phyloP scores from a whole-genome alignment of 2,888 invertebrate species.

The Ptychoptera contaminata region DNA sequence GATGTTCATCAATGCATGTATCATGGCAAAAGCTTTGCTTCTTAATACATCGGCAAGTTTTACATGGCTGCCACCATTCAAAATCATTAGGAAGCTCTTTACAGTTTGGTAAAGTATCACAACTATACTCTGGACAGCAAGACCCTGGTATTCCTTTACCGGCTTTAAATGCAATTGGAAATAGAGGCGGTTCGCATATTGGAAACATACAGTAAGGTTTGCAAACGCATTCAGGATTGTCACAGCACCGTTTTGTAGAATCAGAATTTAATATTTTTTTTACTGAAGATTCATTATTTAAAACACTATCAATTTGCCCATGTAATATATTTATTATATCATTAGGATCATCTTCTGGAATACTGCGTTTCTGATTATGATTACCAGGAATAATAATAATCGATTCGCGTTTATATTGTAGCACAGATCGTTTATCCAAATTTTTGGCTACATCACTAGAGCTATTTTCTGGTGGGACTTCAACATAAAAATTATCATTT shows the following conservation, averaged over 20 bases:
- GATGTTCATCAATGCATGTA: background rate
- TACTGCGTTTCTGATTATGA: conserved; percentile 8
- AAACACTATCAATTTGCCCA: background rate
- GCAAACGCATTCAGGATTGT: conserved; percentile 4
- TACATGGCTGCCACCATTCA: conserved; percentile 3
- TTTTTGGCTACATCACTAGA: background rate
- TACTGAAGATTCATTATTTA: background rate
- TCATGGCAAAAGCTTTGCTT: background rate
- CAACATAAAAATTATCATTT: too few species aligned
- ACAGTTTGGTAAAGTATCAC: conserved; percentile 20
- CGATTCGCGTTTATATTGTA: background rate
- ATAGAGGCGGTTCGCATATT: background rate
- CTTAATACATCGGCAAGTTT: background rate
- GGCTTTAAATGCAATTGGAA: background rate
- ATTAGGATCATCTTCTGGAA: conserved; percentile 4
- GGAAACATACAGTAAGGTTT: background rate
- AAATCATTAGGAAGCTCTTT: background rate
- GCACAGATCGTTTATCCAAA: background rate
- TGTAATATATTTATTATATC: background rate
- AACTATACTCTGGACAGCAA: conserved; percentile 28
- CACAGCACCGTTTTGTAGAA: conserved; percentile 1
- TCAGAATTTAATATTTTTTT: conserved; percentile 4
- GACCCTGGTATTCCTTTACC: conserved; percentile 14
- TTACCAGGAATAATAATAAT: conserved; percentile 4
- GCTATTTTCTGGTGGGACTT: too few species aligned